Evolutionary conservation across 1,140 invertebrate genomes (phyloP), one percentile per base, ranked within the genome.

Genomic region (Cephus cinctus): DNA sequence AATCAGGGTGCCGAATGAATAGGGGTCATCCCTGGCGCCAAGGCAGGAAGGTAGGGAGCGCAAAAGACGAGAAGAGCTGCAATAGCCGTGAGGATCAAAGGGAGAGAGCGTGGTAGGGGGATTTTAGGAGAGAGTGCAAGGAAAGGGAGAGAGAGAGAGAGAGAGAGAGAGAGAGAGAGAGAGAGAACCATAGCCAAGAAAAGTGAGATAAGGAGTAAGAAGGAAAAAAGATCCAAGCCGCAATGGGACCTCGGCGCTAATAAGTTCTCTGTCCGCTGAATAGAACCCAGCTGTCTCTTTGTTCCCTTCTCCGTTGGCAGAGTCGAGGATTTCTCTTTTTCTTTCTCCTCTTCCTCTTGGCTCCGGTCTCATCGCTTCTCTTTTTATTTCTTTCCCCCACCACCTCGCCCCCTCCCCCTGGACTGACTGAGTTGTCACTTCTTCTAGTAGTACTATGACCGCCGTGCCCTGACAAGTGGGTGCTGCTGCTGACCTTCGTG

Each of bases 201-300:
- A 23, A 40, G 40, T 52, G 21, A 40, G 19, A 22, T 6, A 42
- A 20, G 18, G 19, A 12, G 22, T 19, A 25, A 14, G 31, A 14
- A n/a, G n/a, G n/a, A n/a, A 4, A 12, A 22, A 19, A 34, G 9
- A 23, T 31, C 34, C 19, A 5, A 46, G 14, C 9, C 20, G 20
- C 38, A 46, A 46, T 18, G 47, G 45, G 45, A 43, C 57, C 56
- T 52, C 49, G 45, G 53, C 42, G 53, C 53, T 59, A 59, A 59
- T 59, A 59, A 59, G 47, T 59, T 59, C 56, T 59, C 57, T 51
- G 53, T 53, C 53, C 47, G 52, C 47, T 49, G 52, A 58, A 52
- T 59, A 50, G 25, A 59, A 53, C 47, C 48, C 52, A 53, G 56
- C 56, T 59, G 56, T 55, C 56, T 58, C 56, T 55, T 55, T 59